Evolutionary conservation across 2,888 invertebrate species (phyloP).

Genomic region (Macrosoma leucophasiata): DNA sequence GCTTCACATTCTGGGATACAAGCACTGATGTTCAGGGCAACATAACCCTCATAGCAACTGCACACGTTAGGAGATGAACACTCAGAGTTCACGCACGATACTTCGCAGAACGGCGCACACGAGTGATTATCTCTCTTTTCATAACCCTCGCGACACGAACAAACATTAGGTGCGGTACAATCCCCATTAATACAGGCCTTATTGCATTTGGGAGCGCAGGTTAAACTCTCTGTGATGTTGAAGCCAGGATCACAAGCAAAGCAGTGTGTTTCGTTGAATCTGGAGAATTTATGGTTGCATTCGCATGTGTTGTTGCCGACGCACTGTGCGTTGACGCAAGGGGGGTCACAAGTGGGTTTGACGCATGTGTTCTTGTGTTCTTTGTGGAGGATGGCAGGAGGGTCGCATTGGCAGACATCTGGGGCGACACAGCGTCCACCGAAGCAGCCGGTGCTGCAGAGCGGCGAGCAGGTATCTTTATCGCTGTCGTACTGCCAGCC

Average conservation of each 20-base stretch:
- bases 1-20: constrained; percentile 33
- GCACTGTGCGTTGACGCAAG: constrained; percentile 52
- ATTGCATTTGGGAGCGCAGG: constrained; percentile 28
- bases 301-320: constrained; percentile 44
- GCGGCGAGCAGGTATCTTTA: constrained; percentile 54
- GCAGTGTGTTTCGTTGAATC: constrained; percentile 46
- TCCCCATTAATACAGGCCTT: constrained; percentile 27
- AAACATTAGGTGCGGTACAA: constrained; percentile 41
- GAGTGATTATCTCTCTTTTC: constrained; percentile 26
- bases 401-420: constrained; percentile 47
- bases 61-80: constrained; percentile 23
- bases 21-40: constrained; percentile 16
- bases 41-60: constrained; percentile 24
- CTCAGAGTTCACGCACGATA: constrained; percentile 21
- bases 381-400: constrained; percentile 40
- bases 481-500: constrained; percentile 52
- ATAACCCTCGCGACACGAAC: constrained; percentile 40
- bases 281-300: constrained; percentile 38
- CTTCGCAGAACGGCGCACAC: constrained; percentile 28
- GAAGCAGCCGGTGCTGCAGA: constrained; percentile 65
- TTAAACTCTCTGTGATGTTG: constrained; percentile 19
- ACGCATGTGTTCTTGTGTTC: constrained; percentile 48
- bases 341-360: constrained; percentile 38
- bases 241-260: constrained; percentile 38
- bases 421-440: constrained; percentile 60